Evolutionary conservation across 2,888 invertebrate genomes (phyloP).

Genomic region (Venusia cambrica): DNA sequence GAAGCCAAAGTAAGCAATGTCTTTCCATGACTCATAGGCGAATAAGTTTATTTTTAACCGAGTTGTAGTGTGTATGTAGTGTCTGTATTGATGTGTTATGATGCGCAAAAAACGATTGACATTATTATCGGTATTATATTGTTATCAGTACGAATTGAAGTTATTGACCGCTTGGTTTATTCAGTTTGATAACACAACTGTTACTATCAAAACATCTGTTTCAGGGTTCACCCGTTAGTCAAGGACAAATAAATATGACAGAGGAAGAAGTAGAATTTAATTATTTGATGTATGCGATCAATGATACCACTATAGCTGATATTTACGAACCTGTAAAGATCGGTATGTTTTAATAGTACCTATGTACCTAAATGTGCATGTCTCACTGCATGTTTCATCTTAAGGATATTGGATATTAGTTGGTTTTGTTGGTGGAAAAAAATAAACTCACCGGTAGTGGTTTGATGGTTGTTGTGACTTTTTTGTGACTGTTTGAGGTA

Average conservation of each 20-base stretch:
- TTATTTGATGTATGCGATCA: conserved; percentile 6
- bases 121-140: conserved; percentile 17
- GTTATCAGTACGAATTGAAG: conserved; percentile 20
- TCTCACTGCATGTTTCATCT: too few species aligned
- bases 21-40: too few species aligned
- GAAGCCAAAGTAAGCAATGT: too few species aligned
- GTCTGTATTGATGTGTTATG: too few species aligned
- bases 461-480: too few species aligned
- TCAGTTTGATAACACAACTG: conserved; percentile 22
- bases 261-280: conserved; percentile 6
- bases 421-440: too few species aligned
- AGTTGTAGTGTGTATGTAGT: too few species aligned
- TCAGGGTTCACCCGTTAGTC: conserved; percentile 3
- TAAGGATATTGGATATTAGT: too few species aligned
- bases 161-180: conserved; percentile 19
- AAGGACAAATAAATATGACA: conserved; percentile 2
- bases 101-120: background rate
- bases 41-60: too few species aligned
- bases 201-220: conserved; percentile 12
- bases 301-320: conserved; percentile 1
- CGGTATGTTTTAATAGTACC: conserved; percentile 3
- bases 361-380: too few species aligned
- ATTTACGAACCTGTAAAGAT: conserved; percentile 1
- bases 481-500: too few species aligned
- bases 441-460: too few species aligned